Percentiles rank a stretch among this genome's conserved stretches.
Conservation (phyloP, 2,113 vertebrate species). For the Athene noctua region DNA sequence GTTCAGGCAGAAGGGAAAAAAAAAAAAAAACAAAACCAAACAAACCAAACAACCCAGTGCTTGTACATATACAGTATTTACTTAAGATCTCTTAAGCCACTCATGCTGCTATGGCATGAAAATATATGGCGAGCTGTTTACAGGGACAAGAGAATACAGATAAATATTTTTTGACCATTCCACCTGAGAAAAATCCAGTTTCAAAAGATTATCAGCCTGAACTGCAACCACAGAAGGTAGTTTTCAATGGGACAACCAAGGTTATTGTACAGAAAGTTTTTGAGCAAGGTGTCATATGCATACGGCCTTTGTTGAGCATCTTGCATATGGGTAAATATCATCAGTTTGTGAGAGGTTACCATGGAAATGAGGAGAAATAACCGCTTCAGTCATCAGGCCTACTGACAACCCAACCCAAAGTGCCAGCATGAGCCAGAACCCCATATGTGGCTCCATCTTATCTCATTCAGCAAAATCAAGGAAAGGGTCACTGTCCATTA, state of each 20-base stretch:
- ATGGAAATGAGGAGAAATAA: neutral
- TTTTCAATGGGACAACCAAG: neutral
- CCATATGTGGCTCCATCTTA: neutral
- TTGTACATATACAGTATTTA: neutral
- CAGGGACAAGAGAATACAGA: neutral
- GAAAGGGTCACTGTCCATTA: neutral
- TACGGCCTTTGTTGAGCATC: neutral
- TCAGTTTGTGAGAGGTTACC: neutral
- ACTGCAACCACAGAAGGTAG: rapidly evolving
- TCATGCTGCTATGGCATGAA: neutral
- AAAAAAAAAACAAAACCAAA: too few relatives aligned
- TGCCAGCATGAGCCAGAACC: neutral
- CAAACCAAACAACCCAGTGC: neutral
- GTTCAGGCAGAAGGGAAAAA: neutral
- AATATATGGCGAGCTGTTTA: neutral
- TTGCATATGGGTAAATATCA: neutral
- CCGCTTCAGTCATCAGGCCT: neutral
- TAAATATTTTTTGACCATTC: neutral
- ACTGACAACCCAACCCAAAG: neutral
- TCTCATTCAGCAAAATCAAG: neutral
- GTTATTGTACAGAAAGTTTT: neutral
- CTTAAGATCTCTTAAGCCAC: neutral
- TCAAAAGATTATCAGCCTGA: neutral
- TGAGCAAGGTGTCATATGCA: neutral
- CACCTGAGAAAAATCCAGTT: neutral